Conservation (phyloP, 2,113 vertebrate species). For the Shinisaurus crocodilurus region DNA sequence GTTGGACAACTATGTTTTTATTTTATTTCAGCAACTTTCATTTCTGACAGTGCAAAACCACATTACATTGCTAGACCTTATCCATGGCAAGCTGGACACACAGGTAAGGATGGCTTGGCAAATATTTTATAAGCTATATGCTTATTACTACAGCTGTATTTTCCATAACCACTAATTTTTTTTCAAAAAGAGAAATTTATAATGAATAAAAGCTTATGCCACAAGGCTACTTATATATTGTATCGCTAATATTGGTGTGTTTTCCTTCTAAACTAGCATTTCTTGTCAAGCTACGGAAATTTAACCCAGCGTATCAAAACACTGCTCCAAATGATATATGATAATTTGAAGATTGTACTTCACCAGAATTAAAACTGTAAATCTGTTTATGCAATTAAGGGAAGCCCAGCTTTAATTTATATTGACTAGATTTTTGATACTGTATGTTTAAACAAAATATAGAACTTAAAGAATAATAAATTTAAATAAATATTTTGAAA, state of each 20-base stretch:
- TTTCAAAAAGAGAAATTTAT: not conserved
- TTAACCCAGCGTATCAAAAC: conserved; percentile 54
- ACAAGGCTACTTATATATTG: not conserved
- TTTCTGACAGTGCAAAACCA: conserved; percentile 44
- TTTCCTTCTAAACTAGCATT: conserved; percentile 81
- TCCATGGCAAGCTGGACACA: conserved; percentile 83
- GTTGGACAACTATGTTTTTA: conserved; percentile 8
- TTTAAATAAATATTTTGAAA: conserved; percentile 38
- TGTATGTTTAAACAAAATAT: conserved; percentile 27
- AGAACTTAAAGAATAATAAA: conserved; percentile 25
- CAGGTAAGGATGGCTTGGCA: conserved; percentile 81
- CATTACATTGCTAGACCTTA: conserved; percentile 88
- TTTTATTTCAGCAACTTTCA: conserved; percentile 61
- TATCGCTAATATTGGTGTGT: not conserved
- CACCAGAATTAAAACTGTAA: conserved; percentile 58
- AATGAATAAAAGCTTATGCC: conserved; percentile 10
- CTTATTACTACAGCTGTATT: conserved; percentile 27
- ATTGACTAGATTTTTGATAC: conserved; percentile 35
- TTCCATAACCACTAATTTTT: not conserved
- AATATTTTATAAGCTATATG: conserved; percentile 20
- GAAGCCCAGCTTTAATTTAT: conserved; percentile 42
- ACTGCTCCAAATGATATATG: conserved; percentile 40
- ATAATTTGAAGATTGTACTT: conserved; percentile 53
- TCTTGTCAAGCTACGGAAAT: conserved; percentile 90
- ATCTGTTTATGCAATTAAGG: conserved; percentile 1